Percentiles rank a stretch among this genome's conserved stretches.
phyloP scores from a whole-genome alignment of 2,797 vertebrate species.

The Cottoperca gobio region DNA sequence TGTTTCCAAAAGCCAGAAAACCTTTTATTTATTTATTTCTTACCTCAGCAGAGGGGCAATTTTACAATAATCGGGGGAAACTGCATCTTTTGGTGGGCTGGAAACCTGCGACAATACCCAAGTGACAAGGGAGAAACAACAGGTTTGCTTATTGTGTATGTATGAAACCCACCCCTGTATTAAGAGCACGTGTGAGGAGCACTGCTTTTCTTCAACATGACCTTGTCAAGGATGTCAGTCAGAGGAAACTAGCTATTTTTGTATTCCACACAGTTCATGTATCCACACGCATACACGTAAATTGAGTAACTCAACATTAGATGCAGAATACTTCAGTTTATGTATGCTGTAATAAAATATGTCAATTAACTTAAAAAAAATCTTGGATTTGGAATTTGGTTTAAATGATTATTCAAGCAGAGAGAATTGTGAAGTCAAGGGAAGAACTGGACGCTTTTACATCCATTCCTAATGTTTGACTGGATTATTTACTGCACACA shows the following conservation, averaged over 20 bases:
- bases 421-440: not conserved
- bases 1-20: conserved; percentile 44
- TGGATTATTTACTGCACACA: not conserved
- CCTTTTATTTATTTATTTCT: not conserved
- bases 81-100: conserved; percentile 46
- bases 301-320: not conserved
- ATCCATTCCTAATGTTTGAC: not conserved
- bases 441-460: not conserved
- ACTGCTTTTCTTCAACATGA: conserved; percentile 43
- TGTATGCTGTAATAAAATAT: not conserved
- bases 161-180: conserved; percentile 61
- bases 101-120: conserved; percentile 44
- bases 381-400: no score
- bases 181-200: conserved; percentile 45
- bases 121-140: conserved; percentile 49
- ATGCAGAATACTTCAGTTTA: not conserved
- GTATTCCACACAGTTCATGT: conserved; percentile 5
- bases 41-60: not conserved
- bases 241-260: conserved; percentile 11
- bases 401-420: not conserved
- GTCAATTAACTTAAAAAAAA: not conserved
- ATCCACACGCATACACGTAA: not conserved
- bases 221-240: conserved; percentile 47
- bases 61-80: conserved; percentile 1
- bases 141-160: conserved; percentile 65